A percentile compares a stretch with the other conserved stretches of the same genome.
Conservation (phyloP, 2,888 invertebrate genomes). For the Listrodromus nycthemerus region DNA sequence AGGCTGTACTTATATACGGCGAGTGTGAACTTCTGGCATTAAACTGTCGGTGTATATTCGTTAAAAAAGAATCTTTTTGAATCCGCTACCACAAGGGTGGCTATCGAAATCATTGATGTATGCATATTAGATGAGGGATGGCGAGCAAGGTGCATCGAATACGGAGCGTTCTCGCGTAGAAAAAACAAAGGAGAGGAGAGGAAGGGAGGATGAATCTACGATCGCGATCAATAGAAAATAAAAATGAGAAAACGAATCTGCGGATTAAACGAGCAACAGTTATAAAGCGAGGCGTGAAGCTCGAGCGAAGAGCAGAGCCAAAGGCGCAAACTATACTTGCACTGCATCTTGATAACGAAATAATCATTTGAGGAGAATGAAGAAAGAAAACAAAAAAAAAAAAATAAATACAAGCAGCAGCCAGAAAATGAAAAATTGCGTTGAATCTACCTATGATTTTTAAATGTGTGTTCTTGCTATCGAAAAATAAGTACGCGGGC, state of each 20-base stretch:
- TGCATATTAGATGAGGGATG: constrained; percentile 34
- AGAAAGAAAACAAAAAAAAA: constrained; percentile 16
- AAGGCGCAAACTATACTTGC: constrained; percentile 37
- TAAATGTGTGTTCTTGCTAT: constrained; percentile 80
- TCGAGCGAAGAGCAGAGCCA: constrained; percentile 35
- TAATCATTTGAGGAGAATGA: background rate
- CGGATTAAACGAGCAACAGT: constrained; percentile 63
- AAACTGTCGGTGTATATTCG: constrained; percentile 5
- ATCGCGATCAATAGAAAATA: constrained; percentile 18
- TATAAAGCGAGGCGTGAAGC: constrained; percentile 58
- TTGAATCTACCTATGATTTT: constrained; percentile 77
- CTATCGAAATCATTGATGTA: constrained; percentile 36
- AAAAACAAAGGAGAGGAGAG: constrained; percentile 23
- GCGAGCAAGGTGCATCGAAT: constrained; percentile 41
- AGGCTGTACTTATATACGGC: background rate
- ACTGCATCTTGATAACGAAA: constrained; percentile 50
- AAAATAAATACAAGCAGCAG: constrained; percentile 30
- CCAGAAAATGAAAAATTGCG: constrained; percentile 67
- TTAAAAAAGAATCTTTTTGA: constrained; percentile 34
- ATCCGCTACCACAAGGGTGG: constrained; percentile 24
- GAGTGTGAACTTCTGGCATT: background rate
- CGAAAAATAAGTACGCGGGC: constrained; percentile 73
- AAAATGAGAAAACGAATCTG: constrained; percentile 30
- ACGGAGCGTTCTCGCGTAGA: constrained; percentile 16
- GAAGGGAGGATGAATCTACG: constrained; percentile 58